Evolutionary conservation across 2,113 vertebrate genomes (phyloP).

Genomic region (Saccopteryx bilineata): DNA sequence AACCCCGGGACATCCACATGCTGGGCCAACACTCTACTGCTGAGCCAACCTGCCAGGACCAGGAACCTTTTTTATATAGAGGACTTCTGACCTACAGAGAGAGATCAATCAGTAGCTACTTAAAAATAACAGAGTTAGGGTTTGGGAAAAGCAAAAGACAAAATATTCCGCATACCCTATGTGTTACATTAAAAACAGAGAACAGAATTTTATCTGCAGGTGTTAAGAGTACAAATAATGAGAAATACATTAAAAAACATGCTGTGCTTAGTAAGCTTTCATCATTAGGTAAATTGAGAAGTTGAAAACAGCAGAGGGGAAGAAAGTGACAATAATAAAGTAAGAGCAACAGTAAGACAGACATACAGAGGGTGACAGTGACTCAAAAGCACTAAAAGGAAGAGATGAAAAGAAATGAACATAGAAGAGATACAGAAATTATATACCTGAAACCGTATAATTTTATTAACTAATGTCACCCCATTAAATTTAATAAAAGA

Average conservation of each 20-base stretch:
- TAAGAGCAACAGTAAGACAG: neutral
- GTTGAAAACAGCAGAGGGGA: neutral
- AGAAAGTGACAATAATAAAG: neutral
- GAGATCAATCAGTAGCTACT: neutral
- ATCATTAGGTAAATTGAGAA: neutral
- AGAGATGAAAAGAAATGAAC: neutral
- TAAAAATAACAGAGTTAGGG: slow-evolving; percentile 10
- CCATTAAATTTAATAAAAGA: too few species aligned
- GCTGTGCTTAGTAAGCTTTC: neutral
- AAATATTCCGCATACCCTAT: neutral
- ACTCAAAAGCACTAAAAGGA: neutral
- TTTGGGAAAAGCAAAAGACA: slow-evolving; percentile 35
- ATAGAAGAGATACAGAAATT: neutral
- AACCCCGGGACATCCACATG: too few species aligned
- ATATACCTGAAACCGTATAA: too few species aligned
- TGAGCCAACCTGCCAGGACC: too few species aligned
- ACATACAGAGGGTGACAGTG: neutral
- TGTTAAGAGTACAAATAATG: neutral
- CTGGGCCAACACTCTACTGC: too few species aligned
- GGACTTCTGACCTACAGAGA: neutral
- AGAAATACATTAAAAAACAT: neutral
- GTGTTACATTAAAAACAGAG: slow-evolving; percentile 18
- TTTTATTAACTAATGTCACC: too few species aligned
- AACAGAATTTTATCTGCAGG: slow-evolving; percentile 6
- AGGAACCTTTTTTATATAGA: neutral